Evolutionary conservation across 2,113 vertebrate genomes (phyloP).

Genomic region (Erinaceus europaeus): DNA sequence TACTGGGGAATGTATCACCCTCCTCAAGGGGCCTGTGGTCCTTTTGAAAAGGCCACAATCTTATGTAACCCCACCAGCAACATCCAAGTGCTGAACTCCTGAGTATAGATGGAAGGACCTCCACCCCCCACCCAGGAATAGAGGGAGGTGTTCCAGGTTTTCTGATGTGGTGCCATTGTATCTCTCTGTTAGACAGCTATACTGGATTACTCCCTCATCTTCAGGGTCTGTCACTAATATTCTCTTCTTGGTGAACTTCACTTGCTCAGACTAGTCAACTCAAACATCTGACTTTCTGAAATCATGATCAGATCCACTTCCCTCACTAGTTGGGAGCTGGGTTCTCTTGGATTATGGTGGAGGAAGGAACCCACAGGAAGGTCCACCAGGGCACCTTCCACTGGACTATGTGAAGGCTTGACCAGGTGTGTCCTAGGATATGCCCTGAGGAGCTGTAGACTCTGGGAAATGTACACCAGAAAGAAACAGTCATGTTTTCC

Average conservation of each 20-base stretch:
- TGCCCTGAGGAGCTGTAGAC: background rate
- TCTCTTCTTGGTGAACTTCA: background rate
- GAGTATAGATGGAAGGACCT: background rate
- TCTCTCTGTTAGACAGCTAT: background rate
- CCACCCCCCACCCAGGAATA: too few relatives aligned
- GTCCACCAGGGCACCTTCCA: accelerated
- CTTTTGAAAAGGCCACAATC: background rate
- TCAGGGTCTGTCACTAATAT: accelerated
- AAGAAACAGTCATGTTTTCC: background rate
- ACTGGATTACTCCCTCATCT: background rate
- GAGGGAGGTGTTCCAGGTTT: background rate
- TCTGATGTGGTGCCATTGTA: background rate
- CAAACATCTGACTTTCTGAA: background rate
- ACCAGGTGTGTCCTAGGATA: background rate
- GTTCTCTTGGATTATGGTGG: background rate
- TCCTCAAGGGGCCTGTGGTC: background rate
- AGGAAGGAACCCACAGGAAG: too few relatives aligned
- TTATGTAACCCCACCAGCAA: background rate
- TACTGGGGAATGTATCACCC: background rate
- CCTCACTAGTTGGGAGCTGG: background rate
- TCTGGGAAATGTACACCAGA: background rate
- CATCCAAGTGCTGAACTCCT: background rate
- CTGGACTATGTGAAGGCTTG: background rate
- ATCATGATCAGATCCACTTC: too few relatives aligned
- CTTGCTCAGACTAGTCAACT: accelerated